Evolutionary conservation across 1,140 invertebrate genomes (phyloP).

Genomic region (Temnothorax curvispinosus): DNA sequence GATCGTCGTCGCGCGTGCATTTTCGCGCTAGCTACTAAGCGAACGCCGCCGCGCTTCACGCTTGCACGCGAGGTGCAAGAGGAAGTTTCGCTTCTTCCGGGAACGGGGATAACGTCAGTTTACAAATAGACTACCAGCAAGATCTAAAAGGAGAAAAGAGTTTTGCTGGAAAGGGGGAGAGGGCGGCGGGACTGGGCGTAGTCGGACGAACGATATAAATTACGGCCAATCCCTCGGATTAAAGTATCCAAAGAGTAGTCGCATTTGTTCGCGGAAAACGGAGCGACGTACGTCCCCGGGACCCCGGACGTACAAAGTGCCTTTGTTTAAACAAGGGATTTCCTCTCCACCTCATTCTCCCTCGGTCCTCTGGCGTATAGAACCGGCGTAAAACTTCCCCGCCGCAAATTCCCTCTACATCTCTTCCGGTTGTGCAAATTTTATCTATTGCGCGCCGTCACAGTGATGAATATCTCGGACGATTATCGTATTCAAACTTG

Average conservation of each 20-base stretch:
- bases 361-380: constrained; percentile 29
- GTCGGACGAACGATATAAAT: constrained; percentile 74
- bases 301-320: constrained; percentile 69
- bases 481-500: neutral
- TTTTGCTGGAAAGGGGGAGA: constrained; percentile 32
- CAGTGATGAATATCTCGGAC: constrained; percentile 26
- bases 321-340: constrained; percentile 75
- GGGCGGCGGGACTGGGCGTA: constrained; percentile 9
- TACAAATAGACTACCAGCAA: constrained; percentile 53
- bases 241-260: constrained; percentile 77
- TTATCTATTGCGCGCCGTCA: constrained; percentile 45
- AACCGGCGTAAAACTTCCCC: constrained; percentile 49
- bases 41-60: neutral
- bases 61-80: neutral
- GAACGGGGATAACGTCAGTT: constrained; percentile 42
- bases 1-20: constrained; percentile 49
- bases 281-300: constrained; percentile 66
- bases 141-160: constrained; percentile 53
- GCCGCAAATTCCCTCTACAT: neutral
- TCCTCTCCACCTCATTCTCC: constrained; percentile 62
- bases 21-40: neutral
- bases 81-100: neutral
- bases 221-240: constrained; percentile 74
- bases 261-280: constrained; percentile 74
- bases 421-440: constrained; percentile 30